Base-by-base conservation (phyloP, 30 jellyfish, hydroid and myxozoan genomes). In the Calvadosia cruxmelitensis region DNA sequence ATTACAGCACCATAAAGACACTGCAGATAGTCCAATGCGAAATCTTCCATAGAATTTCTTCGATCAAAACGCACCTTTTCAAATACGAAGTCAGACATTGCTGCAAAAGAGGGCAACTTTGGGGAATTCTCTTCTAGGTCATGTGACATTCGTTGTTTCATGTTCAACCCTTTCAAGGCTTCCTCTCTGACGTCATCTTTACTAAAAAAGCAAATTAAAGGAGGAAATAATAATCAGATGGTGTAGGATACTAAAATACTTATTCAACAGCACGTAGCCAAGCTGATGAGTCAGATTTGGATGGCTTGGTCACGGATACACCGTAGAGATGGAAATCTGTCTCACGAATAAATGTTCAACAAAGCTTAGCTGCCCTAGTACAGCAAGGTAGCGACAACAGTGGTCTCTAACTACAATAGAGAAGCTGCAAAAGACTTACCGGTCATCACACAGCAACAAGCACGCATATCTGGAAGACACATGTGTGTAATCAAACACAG, bases 111-210 rank as follows among this genome's bases (percentile, higher is more conserved):
- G 1, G 95, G 93, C 34, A 51, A 84, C 65, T 25, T 34, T 27
- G 72, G 84, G 10, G 52, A 42, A 28, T 67, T 49, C 31, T 52
- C 52, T 29, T 70, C 84, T 33, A 49, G 3, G n/a, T 72, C 86
- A 32, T 74, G 49, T 1, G 29, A 42, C 0, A 66, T 70, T 3
- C 66, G 79, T 3, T 50, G 1, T 33, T 33, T 29, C 2, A 80
- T 79, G 67, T 30, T 32, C 52, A 84, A 52, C 26, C 95, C 95
- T 2, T 84, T 72, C 42, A 64, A 49, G 7, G 95, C 95, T 72
- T 84, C 95, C 31, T 84, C 95, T 31, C 83, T 53, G 35, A 84
- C 87, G 36, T 78, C 93, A 67, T 84, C 95, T 61, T 77, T 78
- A 27, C 95, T 84, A 42, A 0, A 50, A 64, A 10, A 24, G n/a